Evolutionary conservation across 2,888 invertebrate species (phyloP).

Genomic region (Nomada goodeniana): DNA sequence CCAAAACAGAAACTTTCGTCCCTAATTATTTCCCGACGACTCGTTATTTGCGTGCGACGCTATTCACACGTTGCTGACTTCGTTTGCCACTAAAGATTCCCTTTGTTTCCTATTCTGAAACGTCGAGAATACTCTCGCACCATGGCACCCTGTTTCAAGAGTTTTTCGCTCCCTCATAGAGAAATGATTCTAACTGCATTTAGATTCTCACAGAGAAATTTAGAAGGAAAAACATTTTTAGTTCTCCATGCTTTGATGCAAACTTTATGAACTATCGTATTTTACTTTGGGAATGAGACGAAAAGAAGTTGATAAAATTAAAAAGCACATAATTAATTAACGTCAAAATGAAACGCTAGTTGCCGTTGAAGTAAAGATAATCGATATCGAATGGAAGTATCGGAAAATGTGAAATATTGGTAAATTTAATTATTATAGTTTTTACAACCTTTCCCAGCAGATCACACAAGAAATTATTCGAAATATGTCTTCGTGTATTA

Average conservation of each 20-base stretch:
- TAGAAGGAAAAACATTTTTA: slow-evolving; percentile 24
- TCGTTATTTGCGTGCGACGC: neutral
- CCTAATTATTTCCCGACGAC: slow-evolving; percentile 14
- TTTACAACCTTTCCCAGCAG: too few species aligned
- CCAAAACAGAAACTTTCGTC: neutral
- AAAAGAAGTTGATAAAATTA: neutral
- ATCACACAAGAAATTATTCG: too few species aligned
- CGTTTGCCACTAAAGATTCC: slow-evolving; percentile 20
- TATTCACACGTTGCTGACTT: slow-evolving; percentile 12
- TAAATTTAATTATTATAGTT: too few species aligned
- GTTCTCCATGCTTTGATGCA: slow-evolving; percentile 49
- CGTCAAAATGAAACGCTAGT: too few species aligned
- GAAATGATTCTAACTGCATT: slow-evolving; percentile 21
- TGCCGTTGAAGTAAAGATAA: too few species aligned
- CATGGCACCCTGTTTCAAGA: slow-evolving; percentile 4
- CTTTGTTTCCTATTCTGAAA: slow-evolving; percentile 14
- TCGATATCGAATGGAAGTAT: too few species aligned
- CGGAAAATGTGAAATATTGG: neutral
- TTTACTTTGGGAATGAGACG: neutral
- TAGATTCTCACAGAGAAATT: slow-evolving; percentile 21
- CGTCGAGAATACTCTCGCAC: neutral
- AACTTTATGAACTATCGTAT: slow-evolving; percentile 20
- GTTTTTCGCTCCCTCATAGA: slow-evolving; percentile 3
- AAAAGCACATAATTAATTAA: neutral
- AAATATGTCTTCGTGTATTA: too few species aligned